A percentile compares a stretch with the other conserved stretches of the same genome.
phyloP scores from a whole-genome alignment of 2,113 vertebrate genomes.

The Xenus cinereus region DNA sequence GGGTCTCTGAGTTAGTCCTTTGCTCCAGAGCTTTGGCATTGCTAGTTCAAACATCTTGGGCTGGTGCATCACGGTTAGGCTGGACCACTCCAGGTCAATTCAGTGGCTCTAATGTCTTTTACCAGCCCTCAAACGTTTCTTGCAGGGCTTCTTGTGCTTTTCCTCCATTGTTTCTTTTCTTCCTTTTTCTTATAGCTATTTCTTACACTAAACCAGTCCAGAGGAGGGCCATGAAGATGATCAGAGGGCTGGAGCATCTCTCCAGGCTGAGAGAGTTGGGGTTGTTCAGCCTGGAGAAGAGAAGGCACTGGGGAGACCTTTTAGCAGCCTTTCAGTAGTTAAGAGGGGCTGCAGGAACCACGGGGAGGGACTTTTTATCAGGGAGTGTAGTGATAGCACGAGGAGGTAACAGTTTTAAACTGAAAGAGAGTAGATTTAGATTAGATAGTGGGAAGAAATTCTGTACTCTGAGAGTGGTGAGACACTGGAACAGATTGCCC shows the following conservation, averaged over 20 bases:
- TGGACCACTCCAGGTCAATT: no score
- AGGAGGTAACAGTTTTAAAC: background rate
- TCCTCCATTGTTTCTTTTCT: no score
- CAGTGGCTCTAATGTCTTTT: no score
- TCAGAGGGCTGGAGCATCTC: background rate
- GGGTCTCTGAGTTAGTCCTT: no score
- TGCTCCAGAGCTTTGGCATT: no score
- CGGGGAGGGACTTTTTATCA: background rate
- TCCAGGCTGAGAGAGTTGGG: background rate
- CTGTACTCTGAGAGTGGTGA: background rate
- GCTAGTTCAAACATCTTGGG: no score
- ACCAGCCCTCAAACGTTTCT: no score
- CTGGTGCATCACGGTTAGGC: no score
- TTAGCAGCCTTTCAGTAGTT: background rate
- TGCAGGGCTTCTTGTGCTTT: no score
- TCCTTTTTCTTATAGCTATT: no score
- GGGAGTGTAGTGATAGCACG: background rate
- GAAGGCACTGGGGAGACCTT: background rate
- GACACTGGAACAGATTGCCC: background rate
- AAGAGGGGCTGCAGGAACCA: no score
- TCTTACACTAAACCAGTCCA: background rate
- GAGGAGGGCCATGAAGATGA: background rate
- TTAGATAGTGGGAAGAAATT: background rate
- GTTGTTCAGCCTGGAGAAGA: background rate
- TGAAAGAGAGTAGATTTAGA: background rate